Conservation (phyloP, 2,113 vertebrate genomes). For the Sander vitreus region DNA sequence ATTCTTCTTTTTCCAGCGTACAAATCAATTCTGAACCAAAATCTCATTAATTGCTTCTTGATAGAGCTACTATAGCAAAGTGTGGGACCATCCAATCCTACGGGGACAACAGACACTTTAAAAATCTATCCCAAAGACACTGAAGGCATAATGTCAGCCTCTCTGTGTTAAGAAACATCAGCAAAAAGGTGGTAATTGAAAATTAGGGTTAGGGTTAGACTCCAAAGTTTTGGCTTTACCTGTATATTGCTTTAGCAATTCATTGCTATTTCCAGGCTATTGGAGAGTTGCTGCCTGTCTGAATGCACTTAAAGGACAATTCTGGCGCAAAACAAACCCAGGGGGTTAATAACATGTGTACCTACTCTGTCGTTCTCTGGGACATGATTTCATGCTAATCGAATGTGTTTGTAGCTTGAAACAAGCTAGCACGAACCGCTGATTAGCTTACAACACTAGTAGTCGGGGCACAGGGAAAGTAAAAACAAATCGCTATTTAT, state of each 20-base stretch:
- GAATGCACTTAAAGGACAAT: neutral
- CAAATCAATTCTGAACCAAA: conserved; percentile 67
- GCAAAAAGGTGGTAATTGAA: conserved; percentile 65
- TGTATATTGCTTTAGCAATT: conserved; percentile 27
- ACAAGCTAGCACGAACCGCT: too few relatives aligned
- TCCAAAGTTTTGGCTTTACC: conserved; percentile 30
- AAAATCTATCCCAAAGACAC: conserved; percentile 68
- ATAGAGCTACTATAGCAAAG: conserved; percentile 50
- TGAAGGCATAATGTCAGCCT: conserved; percentile 61
- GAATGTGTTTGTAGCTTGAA: too few relatives aligned
- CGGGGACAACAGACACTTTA: conserved; percentile 43
- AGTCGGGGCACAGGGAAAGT: too few relatives aligned
- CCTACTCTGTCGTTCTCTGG: too few relatives aligned
- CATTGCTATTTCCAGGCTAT: neutral
- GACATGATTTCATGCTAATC: too few relatives aligned
- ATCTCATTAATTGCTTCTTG: conserved; percentile 73
- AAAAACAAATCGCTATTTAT: too few relatives aligned
- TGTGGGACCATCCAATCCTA: conserved; percentile 56
- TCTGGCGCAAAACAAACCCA: too few relatives aligned
- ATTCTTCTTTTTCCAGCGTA: conserved; percentile 57
- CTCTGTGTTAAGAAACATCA: conserved; percentile 60
- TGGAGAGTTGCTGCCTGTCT: neutral
- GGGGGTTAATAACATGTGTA: too few relatives aligned
- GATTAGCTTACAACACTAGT: too few relatives aligned
- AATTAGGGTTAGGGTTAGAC: conserved; percentile 48